Evolutionary conservation across 2,888 invertebrate species (phyloP), one percentile per base, ranked within the genome.

Genomic region (Scaptomyza caliginosa): DNA sequence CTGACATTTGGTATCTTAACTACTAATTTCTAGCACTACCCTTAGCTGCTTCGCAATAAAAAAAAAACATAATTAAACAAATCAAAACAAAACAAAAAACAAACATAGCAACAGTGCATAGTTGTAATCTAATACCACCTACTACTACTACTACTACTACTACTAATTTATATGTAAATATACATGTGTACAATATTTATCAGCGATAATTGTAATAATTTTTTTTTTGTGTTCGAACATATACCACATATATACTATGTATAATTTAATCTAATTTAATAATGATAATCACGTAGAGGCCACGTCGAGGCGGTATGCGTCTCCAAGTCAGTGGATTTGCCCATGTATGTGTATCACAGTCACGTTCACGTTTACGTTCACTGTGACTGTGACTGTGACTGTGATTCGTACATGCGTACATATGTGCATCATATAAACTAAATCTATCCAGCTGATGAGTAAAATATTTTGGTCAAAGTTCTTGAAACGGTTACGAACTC

Each of bases 381-480:
- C 19, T 10, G 26, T 11, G 23, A 38, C 32, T 26, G 50, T 51
- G 36, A 39, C 13, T 10, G 26, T 11, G 23, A 38, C 32, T 26
- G 50, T 51, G 36, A 39, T 11, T 10, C 42, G 6, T 6, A 16
- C 26, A 46, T 39, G 34, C 32, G 54, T 39, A 49, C 39, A 19
- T 62, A 23, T 50, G 40, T 43, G 45, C 43, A 42, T 59, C 42
- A 30, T 32, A 8, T 55, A 17, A 30, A 54, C n/a, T 28, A 32
- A 4, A 13, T 23, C 26, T 34, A 11, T 8, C 24, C 72, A 72
- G 73, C 75, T 85, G 88, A 83, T 77, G 72, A 62, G 88, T 89
- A 88, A 89, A 89, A 89, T 89, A 88, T 89, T 86, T 89, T 89
- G 89, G 89, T 88, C 89, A 89, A 88, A 82, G 82, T 46, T 62